phyloP scores from a whole-genome alignment of 2,888 invertebrate species.

The Strigamia transsilvanica region DNA sequence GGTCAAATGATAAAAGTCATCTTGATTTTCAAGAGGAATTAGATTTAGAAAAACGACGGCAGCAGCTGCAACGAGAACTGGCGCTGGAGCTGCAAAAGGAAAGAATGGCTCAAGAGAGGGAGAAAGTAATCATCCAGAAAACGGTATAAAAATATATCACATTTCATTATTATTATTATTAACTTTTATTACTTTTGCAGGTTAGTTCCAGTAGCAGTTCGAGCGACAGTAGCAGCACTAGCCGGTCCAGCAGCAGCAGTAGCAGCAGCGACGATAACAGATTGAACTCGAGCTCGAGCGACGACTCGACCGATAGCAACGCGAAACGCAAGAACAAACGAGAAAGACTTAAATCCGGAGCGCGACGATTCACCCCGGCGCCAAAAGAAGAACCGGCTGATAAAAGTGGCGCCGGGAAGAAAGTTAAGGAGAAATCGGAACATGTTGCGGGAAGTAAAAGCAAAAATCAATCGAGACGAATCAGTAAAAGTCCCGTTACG shows the following conservation, averaged over 20 bases:
- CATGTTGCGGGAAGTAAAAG: not conserved
- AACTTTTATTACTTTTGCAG: not conserved
- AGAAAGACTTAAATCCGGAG: not conserved
- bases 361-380: not conserved
- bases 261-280: constrained; percentile 53
- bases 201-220: constrained; percentile 54
- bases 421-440: not conserved
- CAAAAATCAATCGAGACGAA: not conserved
- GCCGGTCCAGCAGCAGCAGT: constrained; percentile 52
- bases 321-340: not conserved
- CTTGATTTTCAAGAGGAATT: constrained; percentile 83
- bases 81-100: constrained; percentile 72
- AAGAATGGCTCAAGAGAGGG: constrained; percentile 50
- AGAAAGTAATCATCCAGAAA: constrained; percentile 55
- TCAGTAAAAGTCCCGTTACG: not conserved
- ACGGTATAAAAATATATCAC: constrained; percentile 32
- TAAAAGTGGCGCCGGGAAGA: not conserved
- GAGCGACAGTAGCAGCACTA: constrained; percentile 37
- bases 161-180: not conserved
- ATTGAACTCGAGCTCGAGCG: constrained; percentile 23
- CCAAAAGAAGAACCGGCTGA: constrained; percentile 14
- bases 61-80: constrained; percentile 78
- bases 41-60: constrained; percentile 77
- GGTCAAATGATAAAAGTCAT: constrained; percentile 61
- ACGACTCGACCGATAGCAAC: constrained; percentile 26